Percentiles rank a stretch among this genome's conserved stretches.
phyloP scores from a whole-genome alignment of 2,888 invertebrate species.

The Stenolophus ochropezus region DNA sequence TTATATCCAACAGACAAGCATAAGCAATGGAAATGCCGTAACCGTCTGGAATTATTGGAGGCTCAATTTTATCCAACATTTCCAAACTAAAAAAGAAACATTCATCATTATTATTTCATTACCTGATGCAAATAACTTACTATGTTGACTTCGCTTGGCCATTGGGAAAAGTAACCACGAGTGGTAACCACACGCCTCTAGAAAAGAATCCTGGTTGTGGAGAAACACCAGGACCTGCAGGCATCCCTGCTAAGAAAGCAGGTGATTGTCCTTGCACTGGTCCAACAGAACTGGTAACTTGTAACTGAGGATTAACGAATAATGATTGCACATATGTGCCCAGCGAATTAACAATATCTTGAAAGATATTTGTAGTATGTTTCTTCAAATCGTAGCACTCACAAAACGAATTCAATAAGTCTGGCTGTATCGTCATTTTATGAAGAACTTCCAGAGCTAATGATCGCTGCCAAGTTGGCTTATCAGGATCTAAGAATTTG shows the following conservation, averaged over 20 bases:
- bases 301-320: constrained; percentile 84
- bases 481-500: constrained; percentile 97
- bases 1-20: constrained; percentile 93
- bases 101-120: not conserved
- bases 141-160: constrained; percentile 93
- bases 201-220: constrained; percentile 95
- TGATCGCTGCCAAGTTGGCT: constrained; percentile 97
- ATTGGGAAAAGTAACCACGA: constrained; percentile 88
- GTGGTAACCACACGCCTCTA: constrained; percentile 93
- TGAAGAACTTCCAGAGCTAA: constrained; percentile 96
- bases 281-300: constrained; percentile 71
- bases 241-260: constrained; percentile 79
- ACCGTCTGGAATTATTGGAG: constrained; percentile 95
- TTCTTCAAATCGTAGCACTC: constrained; percentile 96
- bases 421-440: constrained; percentile 93
- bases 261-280: constrained; percentile 78
- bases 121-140: constrained; percentile 77
- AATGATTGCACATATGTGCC: constrained; percentile 96
- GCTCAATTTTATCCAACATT: constrained; percentile 96
- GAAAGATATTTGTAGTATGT: constrained; percentile 93
- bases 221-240: constrained; percentile 85
- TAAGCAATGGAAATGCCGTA: constrained; percentile 98
- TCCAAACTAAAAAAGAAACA: constrained; percentile 82
- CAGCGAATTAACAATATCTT: constrained; percentile 95
- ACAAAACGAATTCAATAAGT: constrained; percentile 92